Percentiles rank a stretch among this genome's conserved stretches.
These are phyloP conservation scores for Stramonita haemastoma DNA, from an alignment of 2,888 invertebrate species.

Conservation along the genomic window DNA sequence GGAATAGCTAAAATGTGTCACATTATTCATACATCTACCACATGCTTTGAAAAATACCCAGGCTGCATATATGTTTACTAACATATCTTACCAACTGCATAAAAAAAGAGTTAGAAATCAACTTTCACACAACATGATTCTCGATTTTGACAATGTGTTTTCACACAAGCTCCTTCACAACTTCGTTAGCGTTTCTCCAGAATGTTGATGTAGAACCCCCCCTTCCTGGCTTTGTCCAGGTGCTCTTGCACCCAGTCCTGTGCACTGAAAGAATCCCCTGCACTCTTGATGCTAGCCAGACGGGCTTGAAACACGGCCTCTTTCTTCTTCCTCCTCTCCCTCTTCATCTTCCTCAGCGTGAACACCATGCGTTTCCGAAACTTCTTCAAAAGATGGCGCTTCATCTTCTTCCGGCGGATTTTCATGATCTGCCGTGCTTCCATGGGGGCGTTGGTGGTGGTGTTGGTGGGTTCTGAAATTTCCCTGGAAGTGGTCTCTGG, in stretches of 20 bases:
- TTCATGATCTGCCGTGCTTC: conserved; percentile 49
- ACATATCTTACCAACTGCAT: too few species aligned
- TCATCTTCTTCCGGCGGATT: conserved; percentile 57
- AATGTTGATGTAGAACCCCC: conserved; percentile 54
- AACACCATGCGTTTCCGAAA: conserved; percentile 49
- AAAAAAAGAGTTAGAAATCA: too few species aligned
- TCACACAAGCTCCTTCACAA: too few species aligned
- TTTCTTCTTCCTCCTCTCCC: conserved; percentile 47
- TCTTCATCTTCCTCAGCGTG: conserved; percentile 45
- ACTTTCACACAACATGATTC: too few species aligned
- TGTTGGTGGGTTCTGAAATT: neutral
- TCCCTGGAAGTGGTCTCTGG: neutral
- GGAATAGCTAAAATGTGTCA: too few species aligned
- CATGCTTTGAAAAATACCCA: too few species aligned
- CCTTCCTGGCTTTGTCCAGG: conserved; percentile 51
- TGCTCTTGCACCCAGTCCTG: conserved; percentile 49
- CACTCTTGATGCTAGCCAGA: conserved; percentile 42
- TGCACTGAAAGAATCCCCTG: conserved; percentile 52
- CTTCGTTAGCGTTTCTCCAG: conserved; percentile 31
- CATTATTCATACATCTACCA: too few species aligned
- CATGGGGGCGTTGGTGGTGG: conserved; percentile 23
- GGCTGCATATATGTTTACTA: too few species aligned
- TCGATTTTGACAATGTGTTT: too few species aligned
- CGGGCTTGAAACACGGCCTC: conserved; percentile 44
- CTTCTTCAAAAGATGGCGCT: conserved; percentile 55